Evolutionary conservation across 2,113 vertebrate genomes (phyloP).

Genomic region (Chascanopsetta lugubris): DNA sequence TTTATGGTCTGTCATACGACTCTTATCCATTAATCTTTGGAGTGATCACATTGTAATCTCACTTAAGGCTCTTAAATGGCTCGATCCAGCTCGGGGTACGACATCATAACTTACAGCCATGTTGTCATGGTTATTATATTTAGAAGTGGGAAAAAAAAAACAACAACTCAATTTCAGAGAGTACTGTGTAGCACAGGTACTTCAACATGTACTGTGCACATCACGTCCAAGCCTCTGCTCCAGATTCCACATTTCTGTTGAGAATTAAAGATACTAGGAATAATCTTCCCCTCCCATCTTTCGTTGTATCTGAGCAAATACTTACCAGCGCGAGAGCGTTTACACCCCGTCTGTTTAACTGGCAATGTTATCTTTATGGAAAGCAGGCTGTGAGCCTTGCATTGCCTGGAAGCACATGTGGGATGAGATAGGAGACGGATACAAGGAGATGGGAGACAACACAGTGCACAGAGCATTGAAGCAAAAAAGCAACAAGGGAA

Average conservation of each 20-base stretch:
- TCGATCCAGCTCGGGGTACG: no score
- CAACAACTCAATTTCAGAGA: slow-evolving; percentile 1
- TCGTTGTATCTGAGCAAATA: slow-evolving; percentile 53
- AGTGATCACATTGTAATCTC: no score
- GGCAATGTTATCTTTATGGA: slow-evolving; percentile 73
- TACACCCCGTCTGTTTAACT: slow-evolving; percentile 72
- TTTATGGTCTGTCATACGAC: no score
- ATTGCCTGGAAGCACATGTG: slow-evolving; percentile 76
- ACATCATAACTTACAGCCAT: neutral
- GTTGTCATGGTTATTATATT: slow-evolving; percentile 6
- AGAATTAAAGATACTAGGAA: slow-evolving; percentile 57
- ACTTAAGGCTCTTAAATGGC: no score
- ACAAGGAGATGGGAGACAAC: slow-evolving; percentile 78
- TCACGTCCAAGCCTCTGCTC: slow-evolving; percentile 15
- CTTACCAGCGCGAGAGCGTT: slow-evolving; percentile 65
- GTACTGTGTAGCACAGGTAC: slow-evolving; percentile 4
- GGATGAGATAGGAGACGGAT: slow-evolving; percentile 78
- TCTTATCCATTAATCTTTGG: no score
- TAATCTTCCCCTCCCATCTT: slow-evolving; percentile 53
- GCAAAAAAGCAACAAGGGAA: slow-evolving; percentile 80
- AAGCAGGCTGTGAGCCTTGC: slow-evolving; percentile 68
- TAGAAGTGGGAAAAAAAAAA: slow-evolving; percentile 3
- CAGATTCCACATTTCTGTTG: slow-evolving; percentile 40
- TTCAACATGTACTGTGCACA: slow-evolving; percentile 27
- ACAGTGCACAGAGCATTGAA: slow-evolving; percentile 75